Evolutionary conservation across 2,113 vertebrate species (phyloP), one percentile per base, ranked within the genome.

Genomic region (Apeltes quadracus): DNA sequence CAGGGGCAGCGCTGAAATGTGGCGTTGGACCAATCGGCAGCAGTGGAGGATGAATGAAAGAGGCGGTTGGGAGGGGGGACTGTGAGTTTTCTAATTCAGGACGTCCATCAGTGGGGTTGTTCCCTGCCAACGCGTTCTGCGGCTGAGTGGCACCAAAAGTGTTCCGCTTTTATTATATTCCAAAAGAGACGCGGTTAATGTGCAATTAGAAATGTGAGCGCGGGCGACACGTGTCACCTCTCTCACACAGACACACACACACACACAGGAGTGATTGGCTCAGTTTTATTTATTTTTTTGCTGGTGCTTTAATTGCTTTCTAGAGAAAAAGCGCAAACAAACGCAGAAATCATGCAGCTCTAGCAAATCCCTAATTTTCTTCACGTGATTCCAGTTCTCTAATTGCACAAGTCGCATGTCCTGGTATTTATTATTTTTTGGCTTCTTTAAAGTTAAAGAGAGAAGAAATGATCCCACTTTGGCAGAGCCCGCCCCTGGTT

Each of bases 1-100:
- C 86, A 72, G 85, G 84, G 84, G 74, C 80, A 59, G 58, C 11
- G 36, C 61, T 78, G 84, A 89, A 90, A 92, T n/a, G n/a, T 90
- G 65, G 85, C 92, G 78, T 85, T 92, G 87, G 91, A 91, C 90
- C 87, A 81, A 84, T 88, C 79, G 82, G 78, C 57, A 57, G 82
- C 69, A 56, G 76, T 70, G 84, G 63, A 86, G 79, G 83, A 74
- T 74, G 77, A 86, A 91, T 83, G 84, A 87, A 86, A 82, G 63
- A 59, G 73, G 23, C 29, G 15, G 59, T 82, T 84, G 85, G 78
- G 69, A 61, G 72, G 23, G 22, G 12, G 57, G 34, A 78, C 81
- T 79, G 54, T 43, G 16, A 32, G 75, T 72, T 82, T 51, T 73
- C 82, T 92, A 93, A 93, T 92, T 93, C 90, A 91, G 89, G 82